Conservation (phyloP, 2,888 invertebrate species). For the Trichacis sp. region DNA sequence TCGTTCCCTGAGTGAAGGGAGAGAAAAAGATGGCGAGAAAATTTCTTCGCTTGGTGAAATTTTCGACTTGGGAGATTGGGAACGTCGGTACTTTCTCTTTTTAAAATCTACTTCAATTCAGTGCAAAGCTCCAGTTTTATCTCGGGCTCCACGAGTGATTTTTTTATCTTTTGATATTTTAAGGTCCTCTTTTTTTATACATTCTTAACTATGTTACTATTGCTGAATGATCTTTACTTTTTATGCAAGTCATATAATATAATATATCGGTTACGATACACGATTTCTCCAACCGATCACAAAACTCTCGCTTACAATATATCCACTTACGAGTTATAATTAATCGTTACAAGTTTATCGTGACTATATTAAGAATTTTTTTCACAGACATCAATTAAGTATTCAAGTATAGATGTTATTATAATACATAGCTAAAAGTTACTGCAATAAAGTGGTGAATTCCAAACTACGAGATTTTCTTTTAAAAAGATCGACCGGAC, state of each 20-base stretch:
- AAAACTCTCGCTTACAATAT: constrained; percentile 1
- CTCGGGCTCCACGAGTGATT: constrained; percentile 15
- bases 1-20: neutral
- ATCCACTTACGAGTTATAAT: constrained; percentile 4
- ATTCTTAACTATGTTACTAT: constrained; percentile 23
- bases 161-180: constrained; percentile 29
- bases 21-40: too few species aligned
- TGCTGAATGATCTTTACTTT: constrained; percentile 19
- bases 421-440: constrained; percentile 16
- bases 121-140: constrained; percentile 2
- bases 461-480: constrained; percentile 33
- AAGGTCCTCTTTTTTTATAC: constrained; percentile 6
- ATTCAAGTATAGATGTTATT: constrained; percentile 39
- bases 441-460: neutral
- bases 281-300: constrained; percentile 6
- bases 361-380: constrained; percentile 16
- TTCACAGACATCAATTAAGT: constrained; percentile 55
- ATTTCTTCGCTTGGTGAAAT: too few species aligned
- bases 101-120: neutral
- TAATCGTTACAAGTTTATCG: neutral
- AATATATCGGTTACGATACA: neutral
- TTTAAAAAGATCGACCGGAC: constrained; percentile 8
- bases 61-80: too few species aligned
- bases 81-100: neutral
- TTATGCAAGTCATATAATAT: neutral